These are phyloP conservation scores for Eupleurogrammus muticus DNA, from an alignment of 2,797 vertebrate genomes.

Conservation along the genomic window DNA sequence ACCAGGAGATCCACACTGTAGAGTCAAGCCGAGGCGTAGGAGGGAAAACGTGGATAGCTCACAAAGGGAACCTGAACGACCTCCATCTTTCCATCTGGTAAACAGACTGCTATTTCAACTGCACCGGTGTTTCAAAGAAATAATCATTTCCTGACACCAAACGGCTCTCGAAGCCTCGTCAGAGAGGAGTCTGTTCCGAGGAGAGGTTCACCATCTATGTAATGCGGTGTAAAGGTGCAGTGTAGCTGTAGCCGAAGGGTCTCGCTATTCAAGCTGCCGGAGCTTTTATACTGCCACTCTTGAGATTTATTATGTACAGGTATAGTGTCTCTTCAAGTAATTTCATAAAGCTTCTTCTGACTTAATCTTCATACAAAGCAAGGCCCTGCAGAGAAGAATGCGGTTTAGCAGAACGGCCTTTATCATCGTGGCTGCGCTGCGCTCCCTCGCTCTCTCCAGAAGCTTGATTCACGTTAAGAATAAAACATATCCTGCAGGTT, in stretches of 20 bases:
- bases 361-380: slow-evolving; percentile 58
- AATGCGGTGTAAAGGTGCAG: slow-evolving; percentile 21
- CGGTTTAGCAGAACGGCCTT: slow-evolving; percentile 54
- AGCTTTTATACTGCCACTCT: slow-evolving; percentile 44
- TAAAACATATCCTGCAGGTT: slow-evolving; percentile 72
- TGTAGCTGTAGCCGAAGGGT: slow-evolving; percentile 19
- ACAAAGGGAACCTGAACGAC: slow-evolving; percentile 77
- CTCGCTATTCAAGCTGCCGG: slow-evolving; percentile 38
- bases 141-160: slow-evolving; percentile 57
- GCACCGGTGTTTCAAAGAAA: slow-evolving; percentile 69
- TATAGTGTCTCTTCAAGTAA: slow-evolving; percentile 42
- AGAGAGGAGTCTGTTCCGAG: slow-evolving; percentile 22
- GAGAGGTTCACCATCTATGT: slow-evolving; percentile 29
- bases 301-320: slow-evolving; percentile 46
- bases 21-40: slow-evolving; percentile 77
- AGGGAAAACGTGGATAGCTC: slow-evolving; percentile 77
- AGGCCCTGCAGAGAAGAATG: slow-evolving; percentile 63
- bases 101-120: slow-evolving; percentile 77
- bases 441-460: slow-evolving; percentile 56
- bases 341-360: slow-evolving; percentile 56
- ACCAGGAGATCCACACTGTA: slow-evolving; percentile 76
- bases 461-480: slow-evolving; percentile 53
- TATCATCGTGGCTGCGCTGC: slow-evolving; percentile 49
- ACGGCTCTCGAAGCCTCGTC: slow-evolving; percentile 45
- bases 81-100: slow-evolving; percentile 80